Percentiles rank a stretch among this genome's conserved stretches.
phyloP scores from a whole-genome alignment of 2,797 vertebrate genomes.

The Rachycentron canadum region DNA sequence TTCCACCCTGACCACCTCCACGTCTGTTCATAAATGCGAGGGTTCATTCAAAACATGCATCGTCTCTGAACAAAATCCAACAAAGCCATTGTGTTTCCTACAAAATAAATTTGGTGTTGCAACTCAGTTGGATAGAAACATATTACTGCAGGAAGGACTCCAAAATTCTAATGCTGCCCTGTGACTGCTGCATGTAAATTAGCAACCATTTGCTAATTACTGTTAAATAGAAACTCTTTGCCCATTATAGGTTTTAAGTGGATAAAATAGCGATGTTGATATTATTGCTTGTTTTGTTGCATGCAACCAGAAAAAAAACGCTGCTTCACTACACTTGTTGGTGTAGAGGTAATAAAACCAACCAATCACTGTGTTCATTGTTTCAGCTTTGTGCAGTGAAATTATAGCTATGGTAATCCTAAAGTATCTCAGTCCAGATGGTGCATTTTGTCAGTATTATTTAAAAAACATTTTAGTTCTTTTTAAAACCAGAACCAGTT shows the following conservation, averaged over 20 bases:
- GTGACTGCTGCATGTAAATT: neutral
- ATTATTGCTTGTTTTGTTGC: no score
- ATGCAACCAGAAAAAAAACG: no score
- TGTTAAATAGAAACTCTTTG: neutral
- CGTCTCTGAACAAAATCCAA: no score
- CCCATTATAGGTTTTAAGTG: no score
- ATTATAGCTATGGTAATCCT: neutral
- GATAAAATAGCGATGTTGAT: no score
- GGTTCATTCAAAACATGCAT: no score
- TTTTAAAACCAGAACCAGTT: neutral
- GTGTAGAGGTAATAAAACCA: neutral
- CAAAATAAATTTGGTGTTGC: neutral
- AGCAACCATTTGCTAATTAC: neutral
- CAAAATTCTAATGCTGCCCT: neutral
- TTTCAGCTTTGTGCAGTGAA: neutral
- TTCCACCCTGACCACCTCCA: no score
- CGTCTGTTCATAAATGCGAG: no score
- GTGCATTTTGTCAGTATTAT: neutral
- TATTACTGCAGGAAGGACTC: neutral
- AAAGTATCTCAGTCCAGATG: neutral
- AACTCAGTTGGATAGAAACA: neutral
- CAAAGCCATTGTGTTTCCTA: no score
- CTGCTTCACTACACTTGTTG: no score
- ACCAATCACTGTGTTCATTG: neutral
- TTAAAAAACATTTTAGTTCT: neutral